Evolutionary conservation across 2,797 vertebrate genomes (phyloP).

Genomic region (Todus mexicanus): DNA sequence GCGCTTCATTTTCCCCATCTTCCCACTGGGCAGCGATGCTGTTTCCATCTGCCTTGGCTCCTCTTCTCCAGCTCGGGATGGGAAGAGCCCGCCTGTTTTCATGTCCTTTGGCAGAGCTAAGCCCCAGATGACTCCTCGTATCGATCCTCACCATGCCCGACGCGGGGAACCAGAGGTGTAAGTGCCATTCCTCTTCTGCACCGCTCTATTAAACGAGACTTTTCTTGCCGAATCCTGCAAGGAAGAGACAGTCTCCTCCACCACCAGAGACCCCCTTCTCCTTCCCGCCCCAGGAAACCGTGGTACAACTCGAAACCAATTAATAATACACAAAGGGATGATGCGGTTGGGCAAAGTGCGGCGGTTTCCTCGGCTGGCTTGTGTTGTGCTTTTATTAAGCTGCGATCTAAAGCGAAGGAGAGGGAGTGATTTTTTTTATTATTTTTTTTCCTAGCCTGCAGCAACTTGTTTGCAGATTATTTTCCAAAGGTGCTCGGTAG

Average conservation of each 20-base stretch:
- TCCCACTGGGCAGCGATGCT: not conserved
- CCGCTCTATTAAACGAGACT: constrained; percentile 51
- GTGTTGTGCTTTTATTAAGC: constrained; percentile 73
- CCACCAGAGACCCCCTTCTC: constrained; percentile 36
- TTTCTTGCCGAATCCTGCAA: not conserved
- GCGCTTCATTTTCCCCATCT: not conserved
- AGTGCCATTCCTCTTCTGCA: not conserved
- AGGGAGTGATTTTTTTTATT: constrained; percentile 67
- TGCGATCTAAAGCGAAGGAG: constrained; percentile 52
- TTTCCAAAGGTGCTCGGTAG: constrained; percentile 69
- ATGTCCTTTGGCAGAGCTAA: not conserved
- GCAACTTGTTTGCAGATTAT: constrained; percentile 79
- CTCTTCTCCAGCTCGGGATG: not conserved
- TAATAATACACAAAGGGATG: constrained; percentile 72
- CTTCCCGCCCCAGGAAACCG: constrained; percentile 50
- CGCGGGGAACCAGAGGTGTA: not conserved
- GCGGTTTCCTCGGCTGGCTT: constrained; percentile 24
- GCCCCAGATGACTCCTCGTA: not conserved
- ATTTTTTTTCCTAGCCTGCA: constrained; percentile 73
- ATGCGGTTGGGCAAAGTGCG: constrained; percentile 54
- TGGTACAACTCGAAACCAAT: constrained; percentile 64
- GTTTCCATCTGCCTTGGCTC: not conserved
- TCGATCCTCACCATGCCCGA: not conserved
- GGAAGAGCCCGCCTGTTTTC: not conserved
- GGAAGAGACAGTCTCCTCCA: constrained; percentile 20